Base-by-base conservation (phyloP, 2,113 vertebrate species). In the Amia ocellicauda region DNA sequence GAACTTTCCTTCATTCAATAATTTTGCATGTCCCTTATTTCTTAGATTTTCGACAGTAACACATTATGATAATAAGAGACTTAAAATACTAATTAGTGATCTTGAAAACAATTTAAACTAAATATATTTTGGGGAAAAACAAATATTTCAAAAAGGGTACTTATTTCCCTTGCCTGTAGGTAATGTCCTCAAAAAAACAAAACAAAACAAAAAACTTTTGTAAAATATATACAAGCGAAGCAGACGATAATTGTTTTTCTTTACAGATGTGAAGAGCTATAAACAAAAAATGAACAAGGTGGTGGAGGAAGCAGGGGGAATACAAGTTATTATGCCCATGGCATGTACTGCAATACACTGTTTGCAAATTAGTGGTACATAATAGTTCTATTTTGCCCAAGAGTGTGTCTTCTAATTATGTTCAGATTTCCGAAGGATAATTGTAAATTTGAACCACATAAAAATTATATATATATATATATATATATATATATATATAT, bases 361-460 rank as follows among this genome's bases (percentile, higher is more conserved):
- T 73, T 80, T 74, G 63, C 78, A 81, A 86, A 86, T 88, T 80
- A 87, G 78, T 60, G 74, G 20, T 63, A 75, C 85, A 84, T 88
- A 89, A 90, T 90, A 71, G 84, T 74, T 79, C 81, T 85, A 86
- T 86, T 89, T 88, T 88, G 83, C 85, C 86, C 83, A 83, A 81
- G 79, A 85, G 74, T 86, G 83, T 88, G 82, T 87, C 85, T 85
- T 83, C 74, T 86, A 88, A 89, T 88, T 86, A 74, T 73, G 66
- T 80, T 77, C 77, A 75, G 82, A 85, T 86, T 76, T 78, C 78
- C 76, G 75, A 72, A 71, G 75, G 86, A 88, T 85, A 84, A 88
- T 82, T 81, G 74, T 73, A 76, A 72, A 79, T 82, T 79, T 78
- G 73, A 83, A 81, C 73, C 71, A 65, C 69, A 69, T 78, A 70